Percentiles rank a stretch among this genome's conserved stretches.
Conservation (phyloP, 1,140 invertebrate species). For the Nymphalis io region DNA sequence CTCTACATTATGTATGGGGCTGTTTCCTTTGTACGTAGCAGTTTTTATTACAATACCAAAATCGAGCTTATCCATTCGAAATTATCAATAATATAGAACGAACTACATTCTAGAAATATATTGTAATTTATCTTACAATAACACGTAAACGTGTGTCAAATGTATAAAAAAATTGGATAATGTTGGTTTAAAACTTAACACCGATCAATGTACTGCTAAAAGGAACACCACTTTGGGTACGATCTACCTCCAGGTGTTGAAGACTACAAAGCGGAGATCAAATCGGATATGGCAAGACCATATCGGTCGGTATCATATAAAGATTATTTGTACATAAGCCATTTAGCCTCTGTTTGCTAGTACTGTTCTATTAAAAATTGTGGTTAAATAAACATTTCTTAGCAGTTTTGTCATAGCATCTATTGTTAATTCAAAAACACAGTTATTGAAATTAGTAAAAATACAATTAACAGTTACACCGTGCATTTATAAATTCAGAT, state of each 20-base stretch:
- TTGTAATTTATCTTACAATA: conserved; percentile 1
- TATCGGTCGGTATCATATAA: conserved; percentile 55
- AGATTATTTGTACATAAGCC: conserved; percentile 65
- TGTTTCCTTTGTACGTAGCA: conserved; percentile 36
- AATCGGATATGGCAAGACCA: conserved; percentile 71
- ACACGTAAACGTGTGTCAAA: conserved; percentile 20
- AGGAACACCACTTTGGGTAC: conserved; percentile 37
- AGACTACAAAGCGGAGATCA: conserved; percentile 75
- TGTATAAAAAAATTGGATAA: conserved; percentile 5
- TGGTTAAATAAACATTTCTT: conserved; percentile 48
- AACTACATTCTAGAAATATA: conserved; percentile 32
- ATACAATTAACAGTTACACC: conserved; percentile 6
- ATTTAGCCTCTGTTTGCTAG: conserved; percentile 61
- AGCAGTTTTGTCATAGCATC: conserved; percentile 44
- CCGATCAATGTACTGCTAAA: conserved; percentile 43
- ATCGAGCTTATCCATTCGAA: conserved; percentile 38
- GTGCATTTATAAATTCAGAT: not conserved
- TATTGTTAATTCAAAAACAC: conserved; percentile 46
- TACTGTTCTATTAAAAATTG: conserved; percentile 61
- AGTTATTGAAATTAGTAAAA: conserved; percentile 19
- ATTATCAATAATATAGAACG: conserved; percentile 33
- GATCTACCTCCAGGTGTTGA: conserved; percentile 50
- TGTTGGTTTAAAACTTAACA: conserved; percentile 14
- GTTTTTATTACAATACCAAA: conserved; percentile 25
- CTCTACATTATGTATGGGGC: conserved; percentile 29